Evolutionary conservation across 2,797 vertebrate species (phyloP).

Genomic region (Phrynocephalus forsythii): DNA sequence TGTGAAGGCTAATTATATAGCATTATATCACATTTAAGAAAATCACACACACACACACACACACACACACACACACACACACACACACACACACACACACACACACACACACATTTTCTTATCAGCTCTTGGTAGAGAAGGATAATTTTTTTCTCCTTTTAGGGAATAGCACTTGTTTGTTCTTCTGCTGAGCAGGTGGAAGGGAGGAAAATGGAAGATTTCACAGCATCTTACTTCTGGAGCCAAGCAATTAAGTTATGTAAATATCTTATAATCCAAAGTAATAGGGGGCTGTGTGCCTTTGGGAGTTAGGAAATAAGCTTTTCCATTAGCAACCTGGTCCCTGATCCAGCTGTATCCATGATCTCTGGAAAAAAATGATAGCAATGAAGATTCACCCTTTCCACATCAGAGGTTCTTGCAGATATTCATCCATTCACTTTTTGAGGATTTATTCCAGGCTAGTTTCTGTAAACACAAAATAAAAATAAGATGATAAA

Average conservation of each 20-base stretch:
- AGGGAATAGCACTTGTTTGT: slow-evolving; percentile 40
- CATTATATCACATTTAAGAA: slow-evolving; percentile 63
- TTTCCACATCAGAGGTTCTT: background rate
- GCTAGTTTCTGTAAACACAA: background rate
- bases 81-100: slow-evolving; percentile 34
- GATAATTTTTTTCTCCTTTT: slow-evolving; percentile 45
- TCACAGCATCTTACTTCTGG: background rate
- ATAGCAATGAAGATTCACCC: background rate
- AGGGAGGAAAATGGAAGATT: slow-evolving; percentile 25
- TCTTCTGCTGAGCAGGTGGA: background rate
- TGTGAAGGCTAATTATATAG: slow-evolving; percentile 59
- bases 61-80: slow-evolving; percentile 35
- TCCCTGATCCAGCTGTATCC: background rate
- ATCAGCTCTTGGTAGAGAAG: background rate
- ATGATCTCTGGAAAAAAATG: background rate
- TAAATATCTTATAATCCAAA: slow-evolving; percentile 22
- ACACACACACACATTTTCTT: slow-evolving; percentile 22
- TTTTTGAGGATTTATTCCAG: background rate
- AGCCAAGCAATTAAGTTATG: slow-evolving; percentile 48
- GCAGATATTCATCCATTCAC: background rate
- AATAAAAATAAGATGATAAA: background rate
- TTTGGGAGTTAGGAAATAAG: background rate
- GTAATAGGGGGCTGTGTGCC: slow-evolving; percentile 23
- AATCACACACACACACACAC: slow-evolving; percentile 50
- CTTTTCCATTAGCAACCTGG: slow-evolving; percentile 18